Evolutionary conservation across 2,113 vertebrate genomes (phyloP), one percentile per base, ranked within the genome.

Genomic region (Amia ocellicauda): DNA sequence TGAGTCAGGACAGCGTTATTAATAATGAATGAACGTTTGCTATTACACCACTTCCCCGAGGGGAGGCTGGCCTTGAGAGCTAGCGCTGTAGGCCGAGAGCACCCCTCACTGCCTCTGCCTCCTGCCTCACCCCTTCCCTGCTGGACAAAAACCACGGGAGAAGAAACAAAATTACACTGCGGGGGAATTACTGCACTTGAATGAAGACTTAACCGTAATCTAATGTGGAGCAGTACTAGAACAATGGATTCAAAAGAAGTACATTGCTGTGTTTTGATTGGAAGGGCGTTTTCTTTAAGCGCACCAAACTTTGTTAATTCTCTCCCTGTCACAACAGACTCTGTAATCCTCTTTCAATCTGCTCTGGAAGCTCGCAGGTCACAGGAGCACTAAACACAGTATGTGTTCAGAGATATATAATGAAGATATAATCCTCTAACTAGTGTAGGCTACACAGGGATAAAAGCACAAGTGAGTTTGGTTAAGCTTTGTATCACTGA

Each of bases 21-120:
- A 54, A 54, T 54, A 54, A 54, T 54, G n/a, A 54, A 54, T 54
- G 51, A 54, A 27, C 51, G 24, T 27, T 54, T 54, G 51, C 51
- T 27, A 54, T 54, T 54, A 54, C 51, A 54, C 51, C 51, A 54
- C 22, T 27, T 54, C 51, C 51, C 51, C 11, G n/a, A 13, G 51
- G 51, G 51, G 51, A 27, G 11, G 51, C 19, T 22, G 22, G 24
- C 51, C 22, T 54, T 13, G 45, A 47, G 11, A 47, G 45, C n/a
- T 17, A 47, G 16, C 3, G 45, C 51, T 54, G 51, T 2, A 22
- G 49, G 16, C 49, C 49, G 20, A 51, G 49, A n/a, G 16, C 49
- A 51, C 20, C 10, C 4, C 24, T 22, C 20, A 23, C 10, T 23
- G 20, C 51, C 20, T 54, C 8, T 22, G 10, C 11, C n/a, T 22